Evolutionary conservation across 2,888 invertebrate species (phyloP).

Genomic region (Orthosia gothica): DNA sequence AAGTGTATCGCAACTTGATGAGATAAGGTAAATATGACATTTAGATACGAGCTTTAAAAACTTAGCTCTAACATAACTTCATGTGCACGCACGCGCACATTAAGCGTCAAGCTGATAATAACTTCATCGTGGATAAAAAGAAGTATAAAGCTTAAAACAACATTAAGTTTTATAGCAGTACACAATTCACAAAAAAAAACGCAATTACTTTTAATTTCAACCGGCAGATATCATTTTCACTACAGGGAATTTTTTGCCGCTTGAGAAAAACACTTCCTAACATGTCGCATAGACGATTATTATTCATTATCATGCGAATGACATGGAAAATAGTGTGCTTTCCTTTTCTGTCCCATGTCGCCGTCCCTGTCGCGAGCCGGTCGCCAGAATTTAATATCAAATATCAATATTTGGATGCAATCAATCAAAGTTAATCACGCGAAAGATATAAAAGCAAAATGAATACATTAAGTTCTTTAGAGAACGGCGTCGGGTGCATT

Average conservation of each 20-base stretch:
- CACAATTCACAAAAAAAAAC: slow-evolving; percentile 49
- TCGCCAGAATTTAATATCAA: slow-evolving; percentile 84
- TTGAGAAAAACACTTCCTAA: slow-evolving; percentile 75
- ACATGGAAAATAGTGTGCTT: slow-evolving; percentile 65
- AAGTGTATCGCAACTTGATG: slow-evolving; percentile 34
- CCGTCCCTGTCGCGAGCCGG: slow-evolving; percentile 72
- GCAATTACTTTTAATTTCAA: slow-evolving; percentile 64
- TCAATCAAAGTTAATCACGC: slow-evolving; percentile 91
- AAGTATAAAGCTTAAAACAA: slow-evolving; percentile 20
- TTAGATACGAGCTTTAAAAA: slow-evolving; percentile 41
- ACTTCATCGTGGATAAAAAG: slow-evolving; percentile 37
- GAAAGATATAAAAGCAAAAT: slow-evolving; percentile 90
- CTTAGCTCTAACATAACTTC: slow-evolving; percentile 37
- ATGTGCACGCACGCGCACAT: slow-evolving; percentile 43
- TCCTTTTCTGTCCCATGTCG: slow-evolving; percentile 65
- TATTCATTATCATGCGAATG: slow-evolving; percentile 79
- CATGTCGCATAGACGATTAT: slow-evolving; percentile 74
- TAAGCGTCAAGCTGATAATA: slow-evolving; percentile 41
- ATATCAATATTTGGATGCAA: slow-evolving; percentile 91
- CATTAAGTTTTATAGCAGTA: slow-evolving; percentile 36
- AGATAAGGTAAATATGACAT: slow-evolving; percentile 46
- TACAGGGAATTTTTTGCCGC: slow-evolving; percentile 47
- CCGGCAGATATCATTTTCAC: slow-evolving; percentile 53
- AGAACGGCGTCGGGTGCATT: slow-evolving; percentile 82
- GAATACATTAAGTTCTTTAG: slow-evolving; percentile 89